Evolutionary conservation across 2,888 invertebrate species (phyloP).

Genomic region (Ophion costatus): DNA sequence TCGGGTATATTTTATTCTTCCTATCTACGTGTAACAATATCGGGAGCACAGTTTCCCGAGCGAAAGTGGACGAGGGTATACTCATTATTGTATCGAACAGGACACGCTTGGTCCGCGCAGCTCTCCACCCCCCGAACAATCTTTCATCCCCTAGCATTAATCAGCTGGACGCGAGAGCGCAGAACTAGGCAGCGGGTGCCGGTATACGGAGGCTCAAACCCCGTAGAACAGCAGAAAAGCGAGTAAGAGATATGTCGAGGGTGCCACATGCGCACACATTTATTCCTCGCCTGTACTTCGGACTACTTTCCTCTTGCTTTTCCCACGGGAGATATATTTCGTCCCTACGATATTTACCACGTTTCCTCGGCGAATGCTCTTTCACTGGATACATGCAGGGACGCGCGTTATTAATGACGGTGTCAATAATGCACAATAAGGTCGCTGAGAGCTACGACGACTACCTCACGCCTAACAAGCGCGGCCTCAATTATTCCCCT

Average conservation of each 20-base stretch:
- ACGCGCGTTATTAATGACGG: conserved; percentile 44
- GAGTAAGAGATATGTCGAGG: conserved; percentile 48
- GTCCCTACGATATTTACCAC: conserved; percentile 10
- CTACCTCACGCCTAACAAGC: conserved; percentile 37
- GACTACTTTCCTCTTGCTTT: conserved; percentile 8
- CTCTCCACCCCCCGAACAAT: conserved; percentile 42
- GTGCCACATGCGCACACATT: conserved; percentile 45
- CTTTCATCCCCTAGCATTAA: conserved; percentile 64
- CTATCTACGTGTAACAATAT: conserved; percentile 29
- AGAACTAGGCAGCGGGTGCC: conserved; percentile 45
- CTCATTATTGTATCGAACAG: conserved; percentile 40
- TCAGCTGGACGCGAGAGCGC: conserved; percentile 58
- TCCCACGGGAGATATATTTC: conserved; percentile 43
- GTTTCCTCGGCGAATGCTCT: conserved; percentile 3
- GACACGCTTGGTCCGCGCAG: conserved; percentile 11
- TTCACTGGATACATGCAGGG: conserved; percentile 19
- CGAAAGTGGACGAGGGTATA: conserved; percentile 45
- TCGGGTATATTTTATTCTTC: conserved; percentile 36
- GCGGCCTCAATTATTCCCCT: conserved; percentile 1
- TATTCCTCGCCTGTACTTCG: conserved; percentile 39
- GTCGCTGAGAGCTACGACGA: neutral
- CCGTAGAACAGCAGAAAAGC: neutral
- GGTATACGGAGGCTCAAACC: conserved; percentile 8
- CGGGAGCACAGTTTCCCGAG: conserved; percentile 27
- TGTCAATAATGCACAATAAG: conserved; percentile 4